Base-by-base conservation (phyloP, 2,113 vertebrate species). In the Cygnus buccinator region DNA sequence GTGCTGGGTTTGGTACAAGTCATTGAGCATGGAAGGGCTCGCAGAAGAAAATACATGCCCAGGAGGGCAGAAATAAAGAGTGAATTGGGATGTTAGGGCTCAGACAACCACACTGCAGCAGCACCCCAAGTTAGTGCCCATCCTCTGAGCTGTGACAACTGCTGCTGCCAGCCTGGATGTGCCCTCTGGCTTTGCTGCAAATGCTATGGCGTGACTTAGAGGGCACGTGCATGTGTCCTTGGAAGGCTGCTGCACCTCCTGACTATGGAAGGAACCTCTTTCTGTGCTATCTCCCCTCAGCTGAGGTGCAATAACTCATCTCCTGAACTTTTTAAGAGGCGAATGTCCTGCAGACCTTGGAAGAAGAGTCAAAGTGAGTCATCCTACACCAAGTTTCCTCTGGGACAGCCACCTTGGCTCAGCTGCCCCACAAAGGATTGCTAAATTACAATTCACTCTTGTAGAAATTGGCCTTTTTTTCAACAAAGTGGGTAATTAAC, bases 141-240 rank as follows among this genome's bases (percentile, higher is more conserved):
- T 26, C 70, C 35, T 23, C 61, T 84, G 48, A 84, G 55, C 50
- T n/a, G 70, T 22, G 57, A 2, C 20, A 44, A 35, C 46, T 55
- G 54, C 43, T 71, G 57, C 37, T 70, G 21, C 37, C 57, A 71
- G 68, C 44, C 44, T 59, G 75, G 37, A n/a, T 35, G 28, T 20
- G 65, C 16, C 20, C 16, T 52, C 33, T 50, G 57, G 13, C 43
- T 57, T 57, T 15, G 33, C 6, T 80, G 75, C 41, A 70, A 35
- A 44, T 13, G 20, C 22, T 31, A 14, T 15, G n/a, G 44, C 0
- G 1, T 22, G 15, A 57, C 35, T 55, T 61, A 55, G 17, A 68
- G 18, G n/a, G 9, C 16, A 57, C 0, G 0, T 39, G 26, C 10
- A 23, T 6, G 23, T 18, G 67, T 1, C 5, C 13, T 62, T 50